Evolutionary conservation across 2,888 invertebrate species (phyloP), one percentile per base, ranked within the genome.

Genomic region (Crocallis elinguaria): DNA sequence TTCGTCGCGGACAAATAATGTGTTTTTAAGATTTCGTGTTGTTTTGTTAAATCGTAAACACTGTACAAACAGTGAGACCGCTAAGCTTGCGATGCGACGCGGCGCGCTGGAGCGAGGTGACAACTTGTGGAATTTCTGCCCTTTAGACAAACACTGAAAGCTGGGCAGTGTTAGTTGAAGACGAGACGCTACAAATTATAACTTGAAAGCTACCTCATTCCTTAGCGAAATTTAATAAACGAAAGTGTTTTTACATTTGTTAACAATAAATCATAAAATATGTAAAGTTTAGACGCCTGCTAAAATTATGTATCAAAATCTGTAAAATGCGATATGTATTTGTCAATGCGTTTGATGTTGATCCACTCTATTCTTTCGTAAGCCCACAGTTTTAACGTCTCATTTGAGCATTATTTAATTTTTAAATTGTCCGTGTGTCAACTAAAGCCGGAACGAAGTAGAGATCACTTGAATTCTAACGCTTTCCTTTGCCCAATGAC

Each of bases 21-120:
- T 90, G 91, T 90, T 90, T 90, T 91, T 88, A 90, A 91, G 90
- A 88, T 90, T 88, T 88, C 88, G 82, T 86, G 88, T 89, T 90
- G 91, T 91, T 91, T 91, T 89, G 91, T 90, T 88, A 86, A 86
- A 90, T 90, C 90, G 89, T 91, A 91, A 90, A 91, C 85, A 86
- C 88, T 88, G 86, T 76, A 77, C 86, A 90, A 90, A 90, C 82
- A 89, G 78, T 66, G 75, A 69, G 77, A 73, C 77, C 75, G 79
- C 77, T 77, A 75, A 48, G 46, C 41, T 33, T 23, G 45, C 37
- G 37, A 35, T 9, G 46, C 25, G 49, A 29, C 25, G 23, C 76
- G 73, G 58, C 59, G 64, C 70, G 70, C 68, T 81, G 76, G 75
- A 73, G 82, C 73, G 83, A 82, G 82, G 72, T 73, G 74, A 68